Evolutionary conservation across 2,113 vertebrate species (phyloP).

Genomic region (Acanthisitta chloris): DNA sequence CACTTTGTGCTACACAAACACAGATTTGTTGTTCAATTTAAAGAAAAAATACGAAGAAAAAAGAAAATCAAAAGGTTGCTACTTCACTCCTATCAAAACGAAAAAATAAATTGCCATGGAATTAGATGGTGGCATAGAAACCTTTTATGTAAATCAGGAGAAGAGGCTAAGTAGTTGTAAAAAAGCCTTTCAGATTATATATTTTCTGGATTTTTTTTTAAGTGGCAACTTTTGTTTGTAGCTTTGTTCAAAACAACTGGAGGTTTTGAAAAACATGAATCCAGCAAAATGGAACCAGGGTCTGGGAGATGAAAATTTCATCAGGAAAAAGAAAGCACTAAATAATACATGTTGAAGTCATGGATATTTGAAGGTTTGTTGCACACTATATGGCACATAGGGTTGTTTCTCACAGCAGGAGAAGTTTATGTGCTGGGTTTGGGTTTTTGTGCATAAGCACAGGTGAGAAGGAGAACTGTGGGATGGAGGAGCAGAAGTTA

Average conservation of each 20-base stretch:
- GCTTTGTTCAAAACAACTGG: conserved; percentile 6
- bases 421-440: background rate
- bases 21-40: conserved; percentile 16
- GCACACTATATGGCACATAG: background rate
- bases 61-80: background rate
- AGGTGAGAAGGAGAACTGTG: background rate
- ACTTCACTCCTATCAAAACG: conserved; percentile 19
- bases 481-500: background rate
- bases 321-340: background rate
- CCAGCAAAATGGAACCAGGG: conserved; percentile 31
- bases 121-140: conserved; percentile 54
- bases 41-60: background rate
- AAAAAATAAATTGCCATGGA: conserved; percentile 47
- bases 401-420: background rate
- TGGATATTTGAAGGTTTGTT: background rate
- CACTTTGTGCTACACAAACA: background rate
- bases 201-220: conserved; percentile 25
- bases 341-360: conserved; percentile 16
- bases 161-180: conserved; percentile 46
- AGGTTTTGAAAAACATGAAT: conserved; percentile 16
- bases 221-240: background rate
- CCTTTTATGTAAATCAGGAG: conserved; percentile 61
- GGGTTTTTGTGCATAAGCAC: background rate
- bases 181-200: conserved; percentile 17
- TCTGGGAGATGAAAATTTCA: conserved; percentile 56